Evolutionary conservation across 2,113 vertebrate genomes (phyloP).

Genomic region (Saccopteryx bilineata): DNA sequence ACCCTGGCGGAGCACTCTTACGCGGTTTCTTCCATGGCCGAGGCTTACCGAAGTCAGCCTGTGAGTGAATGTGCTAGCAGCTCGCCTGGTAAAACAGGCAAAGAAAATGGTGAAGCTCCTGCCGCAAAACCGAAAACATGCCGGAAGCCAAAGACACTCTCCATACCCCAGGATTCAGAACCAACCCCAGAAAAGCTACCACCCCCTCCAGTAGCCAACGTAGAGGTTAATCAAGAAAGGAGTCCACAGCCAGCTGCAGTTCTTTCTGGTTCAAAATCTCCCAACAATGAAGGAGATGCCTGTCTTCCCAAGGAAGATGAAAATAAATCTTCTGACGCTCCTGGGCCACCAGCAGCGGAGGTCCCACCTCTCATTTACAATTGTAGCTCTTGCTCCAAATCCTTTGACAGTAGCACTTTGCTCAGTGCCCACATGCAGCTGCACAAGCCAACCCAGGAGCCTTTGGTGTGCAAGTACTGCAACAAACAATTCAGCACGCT

Average conservation of each 20-base stretch:
- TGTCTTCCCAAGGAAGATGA: constrained; percentile 83
- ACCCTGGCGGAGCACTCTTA: constrained; percentile 97
- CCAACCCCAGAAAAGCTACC: constrained; percentile 72
- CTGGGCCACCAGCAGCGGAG: constrained; percentile 81
- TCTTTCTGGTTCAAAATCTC: constrained; percentile 79
- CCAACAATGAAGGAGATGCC: constrained; percentile 73
- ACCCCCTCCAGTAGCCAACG: constrained; percentile 57
- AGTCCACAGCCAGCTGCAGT: constrained; percentile 70
- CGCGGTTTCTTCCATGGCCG: constrained; percentile 91
- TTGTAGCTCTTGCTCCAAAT: constrained; percentile 92
- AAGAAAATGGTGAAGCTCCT: constrained; percentile 81
- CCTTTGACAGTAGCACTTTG: constrained; percentile 91
- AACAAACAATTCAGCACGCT: constrained; percentile 94
- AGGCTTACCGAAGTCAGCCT: constrained; percentile 84
- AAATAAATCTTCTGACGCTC: constrained; percentile 72
- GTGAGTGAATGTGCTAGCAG: constrained; percentile 72
- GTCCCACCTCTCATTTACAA: constrained; percentile 88
- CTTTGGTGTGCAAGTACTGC: constrained; percentile 95
- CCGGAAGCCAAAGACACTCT: constrained; percentile 80
- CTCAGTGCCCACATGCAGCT: constrained; percentile 92
- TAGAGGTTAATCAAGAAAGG: constrained; percentile 72
- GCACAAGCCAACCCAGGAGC: constrained; percentile 93
- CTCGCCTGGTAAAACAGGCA: constrained; percentile 62
- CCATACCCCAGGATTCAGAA: constrained; percentile 76
- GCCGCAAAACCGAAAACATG: constrained; percentile 75